Evolutionary conservation across 1,140 invertebrate species (phyloP).

Genomic region (Phenacoccus solenopsis): DNA sequence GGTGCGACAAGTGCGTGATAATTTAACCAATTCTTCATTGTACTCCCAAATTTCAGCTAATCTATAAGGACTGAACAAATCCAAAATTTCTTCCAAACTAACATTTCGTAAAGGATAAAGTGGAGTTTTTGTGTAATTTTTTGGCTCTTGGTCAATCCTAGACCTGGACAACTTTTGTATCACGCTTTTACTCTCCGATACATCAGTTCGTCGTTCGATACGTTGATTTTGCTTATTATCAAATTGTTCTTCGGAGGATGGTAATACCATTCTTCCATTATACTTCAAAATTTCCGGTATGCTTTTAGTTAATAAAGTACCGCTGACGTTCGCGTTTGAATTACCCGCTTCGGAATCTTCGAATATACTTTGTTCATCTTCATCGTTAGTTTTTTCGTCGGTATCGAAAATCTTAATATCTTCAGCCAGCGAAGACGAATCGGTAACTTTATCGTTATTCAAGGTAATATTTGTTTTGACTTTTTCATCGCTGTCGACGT

Average conservation of each 20-base stretch:
- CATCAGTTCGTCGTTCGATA: background rate
- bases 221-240: background rate
- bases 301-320: background rate
- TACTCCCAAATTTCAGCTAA: background rate
- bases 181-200: background rate
- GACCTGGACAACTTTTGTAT: background rate
- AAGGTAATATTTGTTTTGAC: background rate
- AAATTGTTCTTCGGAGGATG: background rate
- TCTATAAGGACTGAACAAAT: background rate
- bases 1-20: background rate
- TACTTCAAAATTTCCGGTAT: slow-evolving; percentile 8
- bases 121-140: background rate
- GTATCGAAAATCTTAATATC: background rate
- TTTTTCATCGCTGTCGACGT: background rate
- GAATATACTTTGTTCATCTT: background rate
- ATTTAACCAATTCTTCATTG: background rate
- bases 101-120: background rate
- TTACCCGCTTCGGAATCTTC: background rate
- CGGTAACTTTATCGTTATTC: background rate
- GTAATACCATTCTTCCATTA: background rate
- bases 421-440: background rate
- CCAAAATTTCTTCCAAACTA: background rate
- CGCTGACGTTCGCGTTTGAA: background rate
- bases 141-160: background rate
- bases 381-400: background rate